These are phyloP conservation scores for Poecile atricapillus DNA, from an alignment of 2,113 vertebrate genomes.

Conservation along the genomic window DNA sequence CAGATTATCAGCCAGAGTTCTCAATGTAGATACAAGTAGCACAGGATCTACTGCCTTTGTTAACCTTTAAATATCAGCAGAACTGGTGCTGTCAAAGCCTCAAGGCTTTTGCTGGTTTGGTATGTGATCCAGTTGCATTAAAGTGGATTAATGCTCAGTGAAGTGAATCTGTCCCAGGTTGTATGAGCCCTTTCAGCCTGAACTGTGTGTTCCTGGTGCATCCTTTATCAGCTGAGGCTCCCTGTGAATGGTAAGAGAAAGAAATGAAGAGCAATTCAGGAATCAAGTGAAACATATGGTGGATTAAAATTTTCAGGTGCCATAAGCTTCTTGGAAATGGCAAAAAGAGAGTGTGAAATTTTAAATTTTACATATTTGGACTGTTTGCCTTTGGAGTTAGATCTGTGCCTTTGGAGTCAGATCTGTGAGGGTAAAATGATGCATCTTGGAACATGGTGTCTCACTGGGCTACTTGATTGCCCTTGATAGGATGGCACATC, in stretches of 20 bases:
- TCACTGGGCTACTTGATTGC: neutral
- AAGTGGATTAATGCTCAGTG: slow-evolving; percentile 13
- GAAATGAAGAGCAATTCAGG: neutral
- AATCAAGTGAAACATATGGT: neutral
- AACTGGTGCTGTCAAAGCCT: neutral
- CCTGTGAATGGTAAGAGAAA: neutral
- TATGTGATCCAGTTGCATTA: slow-evolving; percentile 34
- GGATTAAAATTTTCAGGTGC: slow-evolving; percentile 9
- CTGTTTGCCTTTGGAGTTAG: neutral
- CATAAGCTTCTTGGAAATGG: neutral
- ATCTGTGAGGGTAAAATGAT: neutral
- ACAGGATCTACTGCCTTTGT: slow-evolving; percentile 4
- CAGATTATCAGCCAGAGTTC: neutral
- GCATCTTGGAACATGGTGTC: fast-evolving
- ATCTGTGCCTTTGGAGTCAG: neutral
- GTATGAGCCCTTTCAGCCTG: neutral
- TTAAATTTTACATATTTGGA: neutral
- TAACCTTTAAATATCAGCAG: slow-evolving; percentile 16
- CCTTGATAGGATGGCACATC: neutral
- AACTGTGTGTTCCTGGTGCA: neutral
- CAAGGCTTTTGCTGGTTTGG: slow-evolving; percentile 17
- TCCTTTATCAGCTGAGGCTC: neutral
- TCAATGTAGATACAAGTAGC: neutral
- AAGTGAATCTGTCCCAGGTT: slow-evolving; percentile 1
- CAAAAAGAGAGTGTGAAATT: neutral